Percentiles rank a stretch among this genome's conserved stretches.
Evolutionary conservation across 2,797 vertebrate species (phyloP).

Genomic region (Sebastiscus tertius): DNA sequence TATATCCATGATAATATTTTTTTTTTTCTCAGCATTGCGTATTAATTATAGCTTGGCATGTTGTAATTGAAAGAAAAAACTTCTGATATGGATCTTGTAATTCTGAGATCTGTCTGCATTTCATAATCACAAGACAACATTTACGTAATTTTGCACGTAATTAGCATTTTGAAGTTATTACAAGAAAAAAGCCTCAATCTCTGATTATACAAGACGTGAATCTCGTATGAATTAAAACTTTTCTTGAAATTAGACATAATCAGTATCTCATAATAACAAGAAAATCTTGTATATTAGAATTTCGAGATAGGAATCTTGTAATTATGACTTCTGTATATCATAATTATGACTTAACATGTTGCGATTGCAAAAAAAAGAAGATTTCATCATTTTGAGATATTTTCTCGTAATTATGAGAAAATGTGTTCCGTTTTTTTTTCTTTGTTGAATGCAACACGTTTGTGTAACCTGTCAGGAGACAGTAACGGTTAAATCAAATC

Average conservation of each 20-base stretch:
- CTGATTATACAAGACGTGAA: no score
- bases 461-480: not conserved
- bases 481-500: not conserved
- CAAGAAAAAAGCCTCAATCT: not conserved
- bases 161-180: not conserved
- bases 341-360: no score
- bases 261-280: not conserved
- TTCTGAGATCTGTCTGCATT: no score
- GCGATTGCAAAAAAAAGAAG: no score
- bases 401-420: not conserved
- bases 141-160: no score
- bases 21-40: no score
- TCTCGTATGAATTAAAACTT: not conserved
- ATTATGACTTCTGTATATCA: no score
- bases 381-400: not conserved
- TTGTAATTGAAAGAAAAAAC: not conserved
- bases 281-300: not conserved
- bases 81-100: not conserved
- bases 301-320: not conserved
- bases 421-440: not conserved
- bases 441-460: not conserved
- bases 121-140: no score
- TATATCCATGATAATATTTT: not conserved
- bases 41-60: not conserved
- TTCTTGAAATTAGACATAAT: not conserved